Evolutionary conservation across 1,140 invertebrate genomes (phyloP).

Genomic region (Trissolcus basalis): DNA sequence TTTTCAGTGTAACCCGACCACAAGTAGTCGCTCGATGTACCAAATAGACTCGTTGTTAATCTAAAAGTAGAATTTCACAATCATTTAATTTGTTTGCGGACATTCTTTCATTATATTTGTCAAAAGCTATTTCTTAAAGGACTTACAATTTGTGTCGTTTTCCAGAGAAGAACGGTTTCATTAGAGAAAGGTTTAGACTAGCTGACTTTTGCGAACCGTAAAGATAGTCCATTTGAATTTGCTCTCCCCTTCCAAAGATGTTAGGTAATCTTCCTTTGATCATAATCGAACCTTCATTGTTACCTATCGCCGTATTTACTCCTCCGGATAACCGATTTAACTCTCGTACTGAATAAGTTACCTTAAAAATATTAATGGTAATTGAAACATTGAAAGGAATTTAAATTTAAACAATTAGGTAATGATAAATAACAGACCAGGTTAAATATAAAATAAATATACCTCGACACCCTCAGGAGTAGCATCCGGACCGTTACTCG

Average conservation of each 20-base stretch:
- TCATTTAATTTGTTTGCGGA: neutral
- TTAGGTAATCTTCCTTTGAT: constrained; percentile 85
- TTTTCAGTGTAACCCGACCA: constrained; percentile 86
- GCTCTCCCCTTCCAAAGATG: constrained; percentile 88
- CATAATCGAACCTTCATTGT: constrained; percentile 89
- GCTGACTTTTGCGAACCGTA: constrained; percentile 83
- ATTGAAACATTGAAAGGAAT: constrained; percentile 23
- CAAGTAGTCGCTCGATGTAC: constrained; percentile 84
- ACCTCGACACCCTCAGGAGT: constrained; percentile 88
- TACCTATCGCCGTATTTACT: constrained; percentile 88
- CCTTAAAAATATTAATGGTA: constrained; percentile 72
- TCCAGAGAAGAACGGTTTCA: constrained; percentile 83
- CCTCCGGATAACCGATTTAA: constrained; percentile 84
- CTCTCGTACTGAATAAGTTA: constrained; percentile 89
- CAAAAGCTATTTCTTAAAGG: neutral
- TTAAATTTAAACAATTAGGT: no score
- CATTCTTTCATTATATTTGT: neutral
- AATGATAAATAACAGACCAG: no score
- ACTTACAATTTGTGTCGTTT: constrained; percentile 69
- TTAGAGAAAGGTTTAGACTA: constrained; percentile 83
- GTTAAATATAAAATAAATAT: no score
- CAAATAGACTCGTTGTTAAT: constrained; percentile 82
- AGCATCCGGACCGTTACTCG: constrained; percentile 83
- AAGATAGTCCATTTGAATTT: constrained; percentile 84
- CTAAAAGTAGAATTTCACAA: constrained; percentile 8